Percentiles rank a stretch among this genome's conserved stretches.
phyloP scores from a whole-genome alignment of 2,113 vertebrate species.

The Suricata suricatta region DNA sequence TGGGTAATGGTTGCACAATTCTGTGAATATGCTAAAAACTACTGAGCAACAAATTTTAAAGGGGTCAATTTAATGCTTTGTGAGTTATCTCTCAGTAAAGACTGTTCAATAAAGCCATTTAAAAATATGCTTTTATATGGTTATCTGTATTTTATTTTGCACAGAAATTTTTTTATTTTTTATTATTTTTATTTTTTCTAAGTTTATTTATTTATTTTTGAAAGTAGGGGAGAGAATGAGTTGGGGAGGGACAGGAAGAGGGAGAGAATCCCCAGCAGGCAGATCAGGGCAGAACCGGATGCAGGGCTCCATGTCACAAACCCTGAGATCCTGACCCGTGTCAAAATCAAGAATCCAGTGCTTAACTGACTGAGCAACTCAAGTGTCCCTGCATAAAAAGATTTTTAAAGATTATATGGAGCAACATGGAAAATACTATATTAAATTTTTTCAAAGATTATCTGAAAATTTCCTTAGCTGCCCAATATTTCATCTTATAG shows the following conservation, averaged over 20 bases:
- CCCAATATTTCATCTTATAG: constrained; percentile 25
- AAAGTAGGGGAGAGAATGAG: no score
- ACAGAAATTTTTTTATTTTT: neutral
- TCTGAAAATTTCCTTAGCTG: neutral
- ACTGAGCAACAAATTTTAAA: constrained; percentile 1
- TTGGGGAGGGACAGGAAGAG: no score
- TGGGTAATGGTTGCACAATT: neutral
- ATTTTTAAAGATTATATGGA: constrained; percentile 1
- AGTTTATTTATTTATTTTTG: no score
- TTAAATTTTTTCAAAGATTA: constrained; percentile 16
- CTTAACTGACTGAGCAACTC: no score
- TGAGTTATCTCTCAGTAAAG: neutral
- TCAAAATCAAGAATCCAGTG: no score
- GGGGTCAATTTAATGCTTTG: neutral
- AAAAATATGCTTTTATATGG: neutral
- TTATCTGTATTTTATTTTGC: neutral
- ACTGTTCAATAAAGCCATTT: neutral
- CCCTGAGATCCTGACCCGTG: no score
- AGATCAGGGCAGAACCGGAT: no score
- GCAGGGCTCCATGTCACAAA: no score
- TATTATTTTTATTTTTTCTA: no score
- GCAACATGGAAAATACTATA: constrained; percentile 18
- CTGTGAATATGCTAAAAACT: neutral
- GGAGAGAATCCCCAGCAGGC: no score
- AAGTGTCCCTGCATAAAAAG: neutral